A percentile compares a stretch with the other conserved stretches of the same genome.
These are phyloP conservation scores for Gasteruption jaculator DNA, from an alignment of 2,888 invertebrate species.

Conservation along the genomic window DNA sequence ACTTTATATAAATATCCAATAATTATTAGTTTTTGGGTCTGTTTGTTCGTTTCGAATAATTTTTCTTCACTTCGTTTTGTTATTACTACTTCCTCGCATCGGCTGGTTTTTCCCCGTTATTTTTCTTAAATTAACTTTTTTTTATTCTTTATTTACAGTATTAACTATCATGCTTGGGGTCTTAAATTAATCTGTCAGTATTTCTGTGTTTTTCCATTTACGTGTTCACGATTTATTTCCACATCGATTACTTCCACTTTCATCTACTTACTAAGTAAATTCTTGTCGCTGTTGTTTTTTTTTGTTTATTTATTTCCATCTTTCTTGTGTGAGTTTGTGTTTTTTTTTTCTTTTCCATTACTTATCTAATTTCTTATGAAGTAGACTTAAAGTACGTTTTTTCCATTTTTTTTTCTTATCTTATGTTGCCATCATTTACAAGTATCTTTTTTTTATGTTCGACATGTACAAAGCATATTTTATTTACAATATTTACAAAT, in stretches of 20 bases:
- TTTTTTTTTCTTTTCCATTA: slow-evolving; percentile 31
- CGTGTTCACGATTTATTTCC: slow-evolving; percentile 50
- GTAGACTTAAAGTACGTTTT: slow-evolving; percentile 24
- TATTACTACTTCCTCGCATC: slow-evolving; percentile 43
- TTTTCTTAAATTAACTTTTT: too few species aligned
- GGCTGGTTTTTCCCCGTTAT: too few species aligned
- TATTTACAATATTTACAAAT: slow-evolving; percentile 57
- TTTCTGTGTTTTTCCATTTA: too few species aligned
- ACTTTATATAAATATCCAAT: slow-evolving; percentile 45
- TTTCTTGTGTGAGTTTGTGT: slow-evolving; percentile 1
- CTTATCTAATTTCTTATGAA: slow-evolving; percentile 31
- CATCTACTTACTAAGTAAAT: slow-evolving; percentile 40
- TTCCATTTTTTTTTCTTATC: slow-evolving; percentile 16
- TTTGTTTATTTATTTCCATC: slow-evolving; percentile 4
- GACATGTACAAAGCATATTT: slow-evolving; percentile 59
- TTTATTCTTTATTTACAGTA: too few species aligned
- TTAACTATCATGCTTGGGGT: too few species aligned
- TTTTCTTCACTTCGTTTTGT: slow-evolving; percentile 39
- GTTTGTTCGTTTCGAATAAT: too few species aligned
- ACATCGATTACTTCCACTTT: slow-evolving; percentile 43
- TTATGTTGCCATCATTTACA: slow-evolving; percentile 34
- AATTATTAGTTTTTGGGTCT: too few species aligned
- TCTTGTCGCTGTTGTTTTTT: slow-evolving; percentile 28
- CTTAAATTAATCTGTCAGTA: too few species aligned
- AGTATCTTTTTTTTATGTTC: slow-evolving; percentile 50